Evolutionary conservation across 2,888 invertebrate genomes (phyloP).

Genomic region (Anoncus sp.): DNA sequence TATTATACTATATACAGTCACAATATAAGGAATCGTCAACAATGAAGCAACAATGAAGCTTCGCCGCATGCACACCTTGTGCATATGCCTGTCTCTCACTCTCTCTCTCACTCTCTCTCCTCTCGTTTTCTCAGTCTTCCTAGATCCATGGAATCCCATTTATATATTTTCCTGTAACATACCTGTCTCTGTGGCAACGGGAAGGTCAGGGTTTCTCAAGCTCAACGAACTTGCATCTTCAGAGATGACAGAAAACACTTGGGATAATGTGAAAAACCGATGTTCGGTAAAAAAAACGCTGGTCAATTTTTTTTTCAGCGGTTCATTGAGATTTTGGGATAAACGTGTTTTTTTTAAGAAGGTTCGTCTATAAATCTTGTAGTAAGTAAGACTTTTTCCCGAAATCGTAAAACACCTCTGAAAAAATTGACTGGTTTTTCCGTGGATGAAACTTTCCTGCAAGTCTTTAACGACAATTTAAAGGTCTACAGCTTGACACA

Average conservation of each 20-base stretch:
- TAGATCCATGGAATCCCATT: slow-evolving; percentile 71
- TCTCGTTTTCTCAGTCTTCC: slow-evolving; percentile 70
- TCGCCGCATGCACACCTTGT: slow-evolving; percentile 66
- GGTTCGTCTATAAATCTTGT: background rate
- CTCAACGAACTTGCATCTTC: slow-evolving; percentile 30
- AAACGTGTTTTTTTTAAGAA: background rate
- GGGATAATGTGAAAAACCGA: background rate
- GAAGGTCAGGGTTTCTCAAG: slow-evolving; percentile 65
- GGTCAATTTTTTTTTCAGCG: background rate
- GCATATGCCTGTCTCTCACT: slow-evolving; percentile 10
- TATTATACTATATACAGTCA: slow-evolving; percentile 44
- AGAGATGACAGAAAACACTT: slow-evolving; percentile 5
- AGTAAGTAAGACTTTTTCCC: background rate
- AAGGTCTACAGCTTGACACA: no score
- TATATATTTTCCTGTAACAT: slow-evolving; percentile 73
- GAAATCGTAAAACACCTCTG: no score
- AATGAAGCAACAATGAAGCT: slow-evolving; percentile 78
- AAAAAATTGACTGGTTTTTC: no score
- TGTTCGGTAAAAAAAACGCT: slow-evolving; percentile 8
- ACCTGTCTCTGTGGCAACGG: slow-evolving; percentile 71
- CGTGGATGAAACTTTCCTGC: no score
- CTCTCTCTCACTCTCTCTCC: slow-evolving; percentile 46
- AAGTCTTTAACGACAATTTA: no score
- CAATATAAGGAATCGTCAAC: slow-evolving; percentile 77
- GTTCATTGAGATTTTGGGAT: background rate